These are phyloP conservation scores for Micrasema longulum DNA, from an alignment of 1,140 invertebrate species.

Conservation along the genomic window DNA sequence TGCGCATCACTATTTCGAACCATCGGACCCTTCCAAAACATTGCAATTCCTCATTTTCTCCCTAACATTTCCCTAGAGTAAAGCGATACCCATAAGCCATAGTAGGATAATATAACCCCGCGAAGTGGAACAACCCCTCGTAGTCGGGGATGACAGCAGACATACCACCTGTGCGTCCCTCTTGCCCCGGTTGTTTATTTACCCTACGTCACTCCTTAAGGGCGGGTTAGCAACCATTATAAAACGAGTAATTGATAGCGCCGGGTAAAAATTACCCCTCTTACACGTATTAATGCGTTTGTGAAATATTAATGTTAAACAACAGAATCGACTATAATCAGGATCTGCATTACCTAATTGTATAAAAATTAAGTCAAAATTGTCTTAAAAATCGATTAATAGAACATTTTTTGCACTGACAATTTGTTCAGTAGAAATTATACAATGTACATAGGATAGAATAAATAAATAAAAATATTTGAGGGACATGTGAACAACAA, in stretches of 20 bases:
- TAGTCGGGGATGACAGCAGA: constrained; percentile 11
- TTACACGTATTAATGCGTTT: no score
- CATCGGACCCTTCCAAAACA: constrained; percentile 9
- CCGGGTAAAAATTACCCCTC: constrained; percentile 11
- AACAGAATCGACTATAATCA: no score
- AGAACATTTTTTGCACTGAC: no score
- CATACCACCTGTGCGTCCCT: constrained; percentile 13
- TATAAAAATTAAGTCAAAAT: no score
- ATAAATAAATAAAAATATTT: no score
- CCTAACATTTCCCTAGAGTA: constrained; percentile 12
- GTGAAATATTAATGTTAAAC: no score
- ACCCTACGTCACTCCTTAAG: constrained; percentile 15
- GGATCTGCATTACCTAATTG: no score
- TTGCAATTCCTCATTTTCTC: constrained; percentile 18
- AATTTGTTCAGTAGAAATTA: no score
- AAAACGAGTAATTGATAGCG: constrained; percentile 27
- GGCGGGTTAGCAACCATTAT: constrained; percentile 24
- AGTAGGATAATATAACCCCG: constrained; percentile 18
- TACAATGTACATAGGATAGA: no score
- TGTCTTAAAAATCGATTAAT: no score
- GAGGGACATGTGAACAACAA: no score
- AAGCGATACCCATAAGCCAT: constrained; percentile 16
- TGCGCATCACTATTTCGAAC: no score
- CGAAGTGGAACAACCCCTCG: neutral
- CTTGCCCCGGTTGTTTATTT: constrained; percentile 17